Percentiles rank a stretch among this genome's conserved stretches.
These are phyloP conservation scores for Tadarida brasiliensis DNA, from an alignment of 2,797 vertebrate genomes.

Conservation along the genomic window DNA sequence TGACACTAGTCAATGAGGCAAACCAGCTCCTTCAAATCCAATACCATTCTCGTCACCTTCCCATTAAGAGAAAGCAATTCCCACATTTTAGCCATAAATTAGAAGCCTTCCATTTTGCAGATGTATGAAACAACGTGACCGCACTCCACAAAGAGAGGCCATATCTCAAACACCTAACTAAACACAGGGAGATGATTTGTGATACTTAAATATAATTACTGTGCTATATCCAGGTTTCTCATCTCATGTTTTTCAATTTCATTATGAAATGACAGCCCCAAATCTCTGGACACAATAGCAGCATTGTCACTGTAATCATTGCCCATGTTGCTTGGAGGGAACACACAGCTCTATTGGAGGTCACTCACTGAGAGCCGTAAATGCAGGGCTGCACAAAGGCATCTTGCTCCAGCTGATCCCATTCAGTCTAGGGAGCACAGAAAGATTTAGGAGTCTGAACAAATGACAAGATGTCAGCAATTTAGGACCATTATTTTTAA, in stretches of 20 bases:
- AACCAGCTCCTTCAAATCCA: constrained; percentile 71
- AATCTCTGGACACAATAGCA: constrained; percentile 70
- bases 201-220: constrained; percentile 76
- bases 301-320: constrained; percentile 29
- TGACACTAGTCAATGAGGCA: constrained; percentile 69
- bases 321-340: background rate
- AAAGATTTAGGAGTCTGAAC: constrained; percentile 37
- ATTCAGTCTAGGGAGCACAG: background rate
- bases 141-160: constrained; percentile 57
- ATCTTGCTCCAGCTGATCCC: constrained; percentile 3
- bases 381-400: constrained; percentile 6
- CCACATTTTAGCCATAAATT: constrained; percentile 69
- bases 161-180: constrained; percentile 66
- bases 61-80: constrained; percentile 71
- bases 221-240: constrained; percentile 67
- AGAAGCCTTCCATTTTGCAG: constrained; percentile 65
- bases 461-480: constrained; percentile 54
- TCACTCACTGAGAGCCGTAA: background rate
- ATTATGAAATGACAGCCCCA: constrained; percentile 75
- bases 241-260: constrained; percentile 75
- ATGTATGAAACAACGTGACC: constrained; percentile 9
- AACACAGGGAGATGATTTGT: constrained; percentile 70
- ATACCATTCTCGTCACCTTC: constrained; percentile 54
- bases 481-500: constrained; percentile 43
- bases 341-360: constrained; percentile 31